Evolutionary conservation across 2,888 invertebrate species (phyloP), one percentile per base, ranked within the genome.

Genomic region (Brenthis daphne): DNA sequence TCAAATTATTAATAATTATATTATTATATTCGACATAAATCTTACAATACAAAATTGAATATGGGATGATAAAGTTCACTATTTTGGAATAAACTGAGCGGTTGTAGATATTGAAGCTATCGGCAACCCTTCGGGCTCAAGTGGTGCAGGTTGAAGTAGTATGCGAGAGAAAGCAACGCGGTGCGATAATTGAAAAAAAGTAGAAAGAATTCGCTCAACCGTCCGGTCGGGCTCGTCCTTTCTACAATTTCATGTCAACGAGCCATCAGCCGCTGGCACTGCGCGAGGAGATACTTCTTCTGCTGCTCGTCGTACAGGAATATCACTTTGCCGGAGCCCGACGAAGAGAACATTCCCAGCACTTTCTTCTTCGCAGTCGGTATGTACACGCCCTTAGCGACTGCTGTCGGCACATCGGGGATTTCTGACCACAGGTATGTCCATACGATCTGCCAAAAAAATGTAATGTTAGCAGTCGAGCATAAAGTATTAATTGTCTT

Each of bases 391-490:
- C 97, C 97, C 81, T 95, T 95, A 55, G 94, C 94, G 1, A 95
- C 94, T 6, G 95, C 85, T 65, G 94, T 94, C 6, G 96, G 96
- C 48, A 94, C 90, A 63, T 94, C 94, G 57, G 94, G 94, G 14
- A 98, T 90, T 78, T 97, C 97, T 68, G 94, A 90, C 96, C 97
- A 98, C 0, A 95, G 94, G 79, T 95, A 95, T 0, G 94, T 87
- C 96, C 97, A 97, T 66, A 96, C 95, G 74, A 96, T 94, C 96
- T 96, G 83, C 16, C 3, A 20, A 65, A 16, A 1, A 24, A 0
- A 53, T 51, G 16, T 5, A 2, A 37, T 11, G 37, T 37, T 37
- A 37, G 37, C 8, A 8, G 37, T 37, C 6, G 6, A 6, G 6
- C 24, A 3, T 24, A 24, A 24, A 24, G 24, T 24, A 20, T 20